phyloP scores from a whole-genome alignment of 1,140 invertebrate species.

The Ditylenchus dipsaci region DNA sequence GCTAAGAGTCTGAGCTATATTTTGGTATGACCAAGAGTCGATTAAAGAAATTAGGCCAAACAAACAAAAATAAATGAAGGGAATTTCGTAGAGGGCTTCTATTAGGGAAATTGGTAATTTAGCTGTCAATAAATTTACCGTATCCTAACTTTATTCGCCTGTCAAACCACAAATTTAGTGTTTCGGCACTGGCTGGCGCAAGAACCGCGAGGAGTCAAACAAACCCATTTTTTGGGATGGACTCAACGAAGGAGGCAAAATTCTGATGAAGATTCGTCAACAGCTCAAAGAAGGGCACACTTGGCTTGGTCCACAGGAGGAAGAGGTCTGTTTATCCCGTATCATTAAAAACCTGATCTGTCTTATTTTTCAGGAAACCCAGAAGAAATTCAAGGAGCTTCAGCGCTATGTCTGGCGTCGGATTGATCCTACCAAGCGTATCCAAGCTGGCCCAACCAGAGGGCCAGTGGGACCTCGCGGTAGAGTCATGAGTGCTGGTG shows the following conservation, averaged over 20 bases:
- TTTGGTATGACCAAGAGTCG: no score
- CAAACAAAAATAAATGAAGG: no score
- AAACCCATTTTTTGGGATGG: constrained; percentile 54
- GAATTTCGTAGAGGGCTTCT: no score
- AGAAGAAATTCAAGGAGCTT: constrained; percentile 37
- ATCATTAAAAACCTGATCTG: background rate
- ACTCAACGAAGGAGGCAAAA: constrained; percentile 46
- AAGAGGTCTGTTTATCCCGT: no score
- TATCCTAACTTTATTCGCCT: background rate
- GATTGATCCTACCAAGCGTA: constrained; percentile 33
- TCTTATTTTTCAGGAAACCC: constrained; percentile 16
- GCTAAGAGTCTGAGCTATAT: no score
- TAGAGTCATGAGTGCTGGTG: background rate
- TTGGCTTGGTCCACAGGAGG: constrained; percentile 36
- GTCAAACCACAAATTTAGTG: constrained; percentile 17
- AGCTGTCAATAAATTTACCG: no score
- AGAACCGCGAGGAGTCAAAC: constrained; percentile 52
- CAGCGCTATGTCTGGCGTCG: constrained; percentile 49
- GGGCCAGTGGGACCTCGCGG: constrained; percentile 1
- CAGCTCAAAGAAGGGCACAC: constrained; percentile 30
- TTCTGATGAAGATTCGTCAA: constrained; percentile 45
- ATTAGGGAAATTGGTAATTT: no score
- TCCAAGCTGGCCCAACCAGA: background rate
- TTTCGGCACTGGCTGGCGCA: constrained; percentile 52
- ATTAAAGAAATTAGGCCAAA: no score